Evolutionary conservation across 2,888 invertebrate genomes (phyloP).

Genomic region (Caenorhabditis sulstoni): DNA sequence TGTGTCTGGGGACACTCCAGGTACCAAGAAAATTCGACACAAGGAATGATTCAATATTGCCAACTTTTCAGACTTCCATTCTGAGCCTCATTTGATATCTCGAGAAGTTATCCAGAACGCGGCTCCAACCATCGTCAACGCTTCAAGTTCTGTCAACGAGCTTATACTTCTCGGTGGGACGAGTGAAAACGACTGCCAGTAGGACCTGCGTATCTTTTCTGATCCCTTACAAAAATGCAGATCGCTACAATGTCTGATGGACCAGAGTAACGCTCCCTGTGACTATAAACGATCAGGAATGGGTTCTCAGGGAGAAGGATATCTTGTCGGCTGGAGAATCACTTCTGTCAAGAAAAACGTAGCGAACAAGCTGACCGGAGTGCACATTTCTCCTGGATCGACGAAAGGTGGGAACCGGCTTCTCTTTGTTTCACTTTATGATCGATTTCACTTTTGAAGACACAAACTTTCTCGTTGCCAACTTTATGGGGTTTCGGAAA

Average conservation of each 20-base stretch:
- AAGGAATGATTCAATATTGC: too few relatives aligned
- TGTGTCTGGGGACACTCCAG: slow-evolving; percentile 50
- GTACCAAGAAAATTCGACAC: too few relatives aligned
- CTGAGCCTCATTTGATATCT: slow-evolving; percentile 28
- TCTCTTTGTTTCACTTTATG: slow-evolving; percentile 7
- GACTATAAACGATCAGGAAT: slow-evolving; percentile 66
- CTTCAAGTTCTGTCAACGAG: slow-evolving; percentile 40
- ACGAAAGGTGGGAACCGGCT: slow-evolving; percentile 27
- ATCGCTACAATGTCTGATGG: slow-evolving; percentile 64
- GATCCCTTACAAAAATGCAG: slow-evolving; percentile 20
- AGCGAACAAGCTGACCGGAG: slow-evolving; percentile 69
- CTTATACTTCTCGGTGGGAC: slow-evolving; percentile 33
- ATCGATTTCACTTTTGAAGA: too few relatives aligned
- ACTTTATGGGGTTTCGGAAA: slow-evolving; percentile 61
- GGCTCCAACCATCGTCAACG: slow-evolving; percentile 44
- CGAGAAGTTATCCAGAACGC: slow-evolving; percentile 48
- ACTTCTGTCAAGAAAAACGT: slow-evolving; percentile 40
- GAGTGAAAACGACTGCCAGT: slow-evolving; percentile 51
- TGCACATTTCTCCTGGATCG: slow-evolving; percentile 60
- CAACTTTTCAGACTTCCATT: slow-evolving; percentile 9
- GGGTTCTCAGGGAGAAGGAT: slow-evolving; percentile 67
- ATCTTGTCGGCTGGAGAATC: slow-evolving; percentile 63
- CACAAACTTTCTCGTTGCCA: slow-evolving; percentile 64
- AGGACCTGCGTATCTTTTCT: not conserved
- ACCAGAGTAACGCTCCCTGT: slow-evolving; percentile 61